A percentile compares a stretch with the other conserved stretches of the same genome.
Conservation (phyloP, 1,140 invertebrate genomes). For the Arctopsyche grandis region DNA sequence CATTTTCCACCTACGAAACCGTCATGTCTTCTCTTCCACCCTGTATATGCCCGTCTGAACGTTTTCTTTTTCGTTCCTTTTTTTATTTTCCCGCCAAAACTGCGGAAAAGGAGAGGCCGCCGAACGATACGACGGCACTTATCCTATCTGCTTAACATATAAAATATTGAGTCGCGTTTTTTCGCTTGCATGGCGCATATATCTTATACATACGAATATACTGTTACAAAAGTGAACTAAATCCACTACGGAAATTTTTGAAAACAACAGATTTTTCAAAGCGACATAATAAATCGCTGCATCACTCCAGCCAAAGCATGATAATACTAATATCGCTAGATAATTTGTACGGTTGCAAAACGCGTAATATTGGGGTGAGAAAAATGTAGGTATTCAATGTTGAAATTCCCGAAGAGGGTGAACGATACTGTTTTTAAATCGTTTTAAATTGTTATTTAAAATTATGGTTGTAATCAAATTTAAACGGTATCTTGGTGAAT, state of each 20-base stretch:
- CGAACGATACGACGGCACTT: not conserved
- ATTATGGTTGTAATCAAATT: conserved; percentile 36
- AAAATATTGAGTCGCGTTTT: not conserved
- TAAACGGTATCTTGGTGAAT: conserved; percentile 26
- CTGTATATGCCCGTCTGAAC: not conserved
- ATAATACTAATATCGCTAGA: too few species aligned
- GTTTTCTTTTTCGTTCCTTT: not conserved
- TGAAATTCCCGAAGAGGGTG: not conserved
- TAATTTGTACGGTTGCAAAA: too few species aligned
- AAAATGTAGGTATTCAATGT: not conserved
- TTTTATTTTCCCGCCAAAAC: not conserved
- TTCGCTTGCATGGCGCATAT: too few species aligned
- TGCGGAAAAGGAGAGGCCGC: not conserved
- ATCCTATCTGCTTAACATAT: not conserved
- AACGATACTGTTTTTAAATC: conserved; percentile 21
- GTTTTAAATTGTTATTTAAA: conserved; percentile 28
- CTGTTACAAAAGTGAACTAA: too few species aligned
- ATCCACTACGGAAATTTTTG: too few species aligned
- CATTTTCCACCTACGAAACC: not conserved
- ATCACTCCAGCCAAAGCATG: too few species aligned
- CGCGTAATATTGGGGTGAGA: not conserved
- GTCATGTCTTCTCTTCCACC: not conserved
- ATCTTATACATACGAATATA: too few species aligned
- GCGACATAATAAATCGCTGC: too few species aligned
- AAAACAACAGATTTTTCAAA: too few species aligned